Evolutionary conservation across 2,797 vertebrate genomes (phyloP).

Genomic region (Pteronotus mesoamericanus): DNA sequence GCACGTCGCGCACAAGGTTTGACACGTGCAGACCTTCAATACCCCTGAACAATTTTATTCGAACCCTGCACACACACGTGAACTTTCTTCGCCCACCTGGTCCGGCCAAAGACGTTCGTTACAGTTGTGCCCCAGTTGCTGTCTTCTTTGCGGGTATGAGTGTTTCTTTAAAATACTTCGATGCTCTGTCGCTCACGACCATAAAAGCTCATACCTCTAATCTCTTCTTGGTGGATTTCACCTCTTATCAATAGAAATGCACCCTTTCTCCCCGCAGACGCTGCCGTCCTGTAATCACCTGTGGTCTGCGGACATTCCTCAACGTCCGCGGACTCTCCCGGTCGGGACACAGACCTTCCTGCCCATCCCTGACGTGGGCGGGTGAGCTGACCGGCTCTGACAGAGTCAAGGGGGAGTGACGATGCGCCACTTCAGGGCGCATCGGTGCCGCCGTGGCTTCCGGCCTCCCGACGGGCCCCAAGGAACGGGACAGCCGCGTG

Average conservation of each 20-base stretch:
- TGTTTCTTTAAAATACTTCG: background rate
- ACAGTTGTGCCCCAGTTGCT: accelerated
- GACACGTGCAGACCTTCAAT: accelerated
- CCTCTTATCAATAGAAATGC: accelerated
- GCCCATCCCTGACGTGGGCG: background rate
- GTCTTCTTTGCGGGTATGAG: accelerated
- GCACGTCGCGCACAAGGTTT: accelerated
- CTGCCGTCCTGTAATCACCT: accelerated
- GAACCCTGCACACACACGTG: too few relatives aligned
- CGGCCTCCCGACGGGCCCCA: background rate
- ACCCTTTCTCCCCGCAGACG: background rate
- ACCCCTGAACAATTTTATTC: accelerated
- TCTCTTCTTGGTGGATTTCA: background rate
- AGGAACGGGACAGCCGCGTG: accelerated
- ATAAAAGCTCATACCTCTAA: accelerated
- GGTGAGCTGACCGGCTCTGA: accelerated
- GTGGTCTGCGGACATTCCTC: accelerated
- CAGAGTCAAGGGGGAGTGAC: accelerated
- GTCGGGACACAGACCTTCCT: accelerated
- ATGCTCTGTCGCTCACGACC: accelerated
- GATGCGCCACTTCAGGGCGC: background rate
- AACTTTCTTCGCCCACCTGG: accelerated
- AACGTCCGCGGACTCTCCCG: background rate
- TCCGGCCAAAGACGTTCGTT: background rate
- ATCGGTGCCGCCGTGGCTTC: accelerated